Evolutionary conservation across 2,113 vertebrate species (phyloP).

Genomic region (Lepus americanus): DNA sequence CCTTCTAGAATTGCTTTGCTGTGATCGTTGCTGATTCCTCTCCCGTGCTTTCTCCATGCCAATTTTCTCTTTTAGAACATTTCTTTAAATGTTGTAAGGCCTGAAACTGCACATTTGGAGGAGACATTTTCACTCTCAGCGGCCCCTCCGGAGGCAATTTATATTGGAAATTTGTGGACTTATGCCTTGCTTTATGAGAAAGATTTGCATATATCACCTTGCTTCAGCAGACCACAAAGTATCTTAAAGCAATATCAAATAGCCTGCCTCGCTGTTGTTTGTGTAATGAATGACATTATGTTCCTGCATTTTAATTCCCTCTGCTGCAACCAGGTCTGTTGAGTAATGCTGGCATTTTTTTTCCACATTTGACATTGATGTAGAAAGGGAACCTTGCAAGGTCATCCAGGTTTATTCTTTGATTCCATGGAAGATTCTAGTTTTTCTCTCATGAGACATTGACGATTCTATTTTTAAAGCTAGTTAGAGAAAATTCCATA

Average conservation of each 20-base stretch:
- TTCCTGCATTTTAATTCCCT: slow-evolving; percentile 35
- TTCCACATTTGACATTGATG: not conserved
- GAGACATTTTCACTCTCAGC: slow-evolving; percentile 64
- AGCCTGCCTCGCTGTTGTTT: not conserved
- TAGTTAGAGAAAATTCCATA: slow-evolving; percentile 41
- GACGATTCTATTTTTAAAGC: slow-evolving; percentile 37
- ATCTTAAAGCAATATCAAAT: not conserved
- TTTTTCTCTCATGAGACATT: not conserved
- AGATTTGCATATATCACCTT: slow-evolving; percentile 18
- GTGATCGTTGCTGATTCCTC: slow-evolving; percentile 61
- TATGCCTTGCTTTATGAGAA: slow-evolving; percentile 15
- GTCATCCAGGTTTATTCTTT: not conserved
- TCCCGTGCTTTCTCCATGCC: slow-evolving; percentile 58
- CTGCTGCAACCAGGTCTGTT: not conserved
- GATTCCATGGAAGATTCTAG: not conserved
- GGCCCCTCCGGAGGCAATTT: slow-evolving; percentile 5
- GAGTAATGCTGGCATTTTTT: not conserved
- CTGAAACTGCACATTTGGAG: slow-evolving; percentile 55
- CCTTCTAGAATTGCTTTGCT: slow-evolving; percentile 70
- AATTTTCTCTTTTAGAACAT: slow-evolving; percentile 69
- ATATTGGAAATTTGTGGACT: slow-evolving; percentile 15
- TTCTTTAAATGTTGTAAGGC: slow-evolving; percentile 62
- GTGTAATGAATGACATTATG: not conserved
- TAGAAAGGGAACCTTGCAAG: not conserved
- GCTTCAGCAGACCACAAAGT: not conserved